Percentiles rank a stretch among this genome's conserved stretches.
phyloP scores from a whole-genome alignment of 2,113 vertebrate species.

The Dipodomys spectabilis region DNA sequence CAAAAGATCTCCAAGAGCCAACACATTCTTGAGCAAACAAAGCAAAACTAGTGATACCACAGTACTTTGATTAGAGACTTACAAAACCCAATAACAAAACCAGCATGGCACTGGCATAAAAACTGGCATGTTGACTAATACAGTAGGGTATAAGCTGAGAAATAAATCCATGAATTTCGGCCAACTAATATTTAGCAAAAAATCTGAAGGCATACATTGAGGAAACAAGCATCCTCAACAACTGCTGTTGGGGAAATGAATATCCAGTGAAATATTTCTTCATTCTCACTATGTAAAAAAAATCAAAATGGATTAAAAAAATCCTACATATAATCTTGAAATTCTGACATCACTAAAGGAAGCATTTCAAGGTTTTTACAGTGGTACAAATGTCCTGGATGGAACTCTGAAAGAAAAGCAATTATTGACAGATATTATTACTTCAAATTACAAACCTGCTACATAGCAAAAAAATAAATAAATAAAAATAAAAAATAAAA shows the following conservation, averaged over 20 bases:
- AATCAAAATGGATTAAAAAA: not conserved
- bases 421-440: not conserved
- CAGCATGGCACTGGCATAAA: too few relatives aligned
- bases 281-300: not conserved
- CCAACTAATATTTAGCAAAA: not conserved
- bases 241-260: not conserved
- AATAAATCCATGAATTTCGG: not conserved
- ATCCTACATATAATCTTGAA: too few relatives aligned
- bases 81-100: not conserved
- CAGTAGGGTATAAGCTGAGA: not conserved
- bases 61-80: not conserved
- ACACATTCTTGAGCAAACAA: not conserved
- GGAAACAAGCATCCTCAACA: not conserved
- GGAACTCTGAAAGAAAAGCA: not conserved
- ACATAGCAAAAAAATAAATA: too few relatives aligned
- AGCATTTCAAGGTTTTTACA: not conserved
- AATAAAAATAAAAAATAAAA: not conserved
- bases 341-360: not conserved
- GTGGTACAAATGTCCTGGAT: not conserved
- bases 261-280: not conserved
- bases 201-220: not conserved
- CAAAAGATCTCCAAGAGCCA: not conserved
- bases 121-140: too few relatives aligned
- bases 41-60: not conserved
- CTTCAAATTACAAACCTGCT: not conserved